phyloP scores from a whole-genome alignment of 1,140 invertebrate species.

The Zophobas morio region DNA sequence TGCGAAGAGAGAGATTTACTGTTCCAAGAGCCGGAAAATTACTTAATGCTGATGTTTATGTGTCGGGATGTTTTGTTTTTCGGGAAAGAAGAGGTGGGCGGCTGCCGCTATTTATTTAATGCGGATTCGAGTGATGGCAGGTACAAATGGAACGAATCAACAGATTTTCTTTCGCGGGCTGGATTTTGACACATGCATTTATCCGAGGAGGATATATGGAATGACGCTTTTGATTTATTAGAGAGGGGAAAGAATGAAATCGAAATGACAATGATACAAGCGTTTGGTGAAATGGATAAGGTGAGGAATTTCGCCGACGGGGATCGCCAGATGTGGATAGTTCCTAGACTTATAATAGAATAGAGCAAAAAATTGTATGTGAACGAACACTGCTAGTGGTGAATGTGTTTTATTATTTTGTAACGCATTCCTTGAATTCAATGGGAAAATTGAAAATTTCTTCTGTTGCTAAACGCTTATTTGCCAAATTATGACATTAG shows the following conservation, averaged over 20 bases:
- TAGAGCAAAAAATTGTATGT: too few relatives aligned
- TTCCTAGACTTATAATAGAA: too few relatives aligned
- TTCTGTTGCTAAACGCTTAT: too few relatives aligned
- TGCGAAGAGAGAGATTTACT: not conserved
- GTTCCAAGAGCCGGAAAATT: constrained; percentile 18
- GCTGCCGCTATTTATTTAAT: constrained; percentile 20
- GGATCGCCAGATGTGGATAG: too few relatives aligned
- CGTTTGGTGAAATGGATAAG: not conserved
- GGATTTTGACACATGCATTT: constrained; percentile 38
- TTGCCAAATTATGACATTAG: too few relatives aligned
- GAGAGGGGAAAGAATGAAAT: not conserved
- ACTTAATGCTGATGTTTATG: constrained; percentile 30
- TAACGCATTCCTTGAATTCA: too few relatives aligned
- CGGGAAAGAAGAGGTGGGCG: not conserved
- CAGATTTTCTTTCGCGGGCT: constrained; percentile 26
- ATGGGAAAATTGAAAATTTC: too few relatives aligned
- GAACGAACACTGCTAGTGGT: too few relatives aligned
- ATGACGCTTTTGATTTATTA: constrained; percentile 29
- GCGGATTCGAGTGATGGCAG: constrained; percentile 3
- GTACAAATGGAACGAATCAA: constrained; percentile 40
- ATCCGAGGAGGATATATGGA: constrained; percentile 19
- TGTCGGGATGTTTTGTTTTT: constrained; percentile 30
- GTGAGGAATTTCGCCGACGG: too few relatives aligned
- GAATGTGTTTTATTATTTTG: too few relatives aligned
- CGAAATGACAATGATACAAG: not conserved